phyloP scores from a whole-genome alignment of 2,797 vertebrate species.

The Brotula barbata region DNA sequence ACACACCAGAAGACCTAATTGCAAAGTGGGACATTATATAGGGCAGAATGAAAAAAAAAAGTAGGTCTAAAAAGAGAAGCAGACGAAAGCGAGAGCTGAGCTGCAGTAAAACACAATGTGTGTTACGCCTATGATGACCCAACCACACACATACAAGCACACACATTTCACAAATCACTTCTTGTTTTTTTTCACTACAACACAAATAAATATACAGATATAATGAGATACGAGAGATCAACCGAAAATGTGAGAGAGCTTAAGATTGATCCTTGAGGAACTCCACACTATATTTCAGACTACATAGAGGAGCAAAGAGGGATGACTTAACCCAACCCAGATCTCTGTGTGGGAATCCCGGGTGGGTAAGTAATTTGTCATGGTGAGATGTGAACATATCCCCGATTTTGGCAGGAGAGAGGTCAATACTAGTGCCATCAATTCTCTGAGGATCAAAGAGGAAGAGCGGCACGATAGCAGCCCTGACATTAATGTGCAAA shows the following conservation, averaged over 20 bases:
- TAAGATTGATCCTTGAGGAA: not conserved
- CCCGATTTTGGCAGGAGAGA: not conserved
- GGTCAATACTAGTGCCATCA: not conserved
- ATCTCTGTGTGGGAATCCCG: not conserved
- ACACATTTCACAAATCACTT: not conserved
- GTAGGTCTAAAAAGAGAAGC: constrained; percentile 53
- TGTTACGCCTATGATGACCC: constrained; percentile 13
- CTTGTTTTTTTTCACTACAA: no score
- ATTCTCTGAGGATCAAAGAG: no score
- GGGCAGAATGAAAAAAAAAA: constrained; percentile 51
- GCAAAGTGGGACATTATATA: constrained; percentile 73
- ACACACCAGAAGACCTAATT: constrained; percentile 63
- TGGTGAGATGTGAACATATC: no score
- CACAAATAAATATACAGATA: no score
- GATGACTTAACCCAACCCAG: not conserved
- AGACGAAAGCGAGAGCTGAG: constrained; percentile 23
- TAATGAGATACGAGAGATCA: not conserved
- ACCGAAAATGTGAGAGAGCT: not conserved
- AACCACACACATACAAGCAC: constrained; percentile 22
- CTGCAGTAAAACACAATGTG: constrained; percentile 9
- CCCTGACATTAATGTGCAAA: no score
- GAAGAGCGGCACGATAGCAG: no score
- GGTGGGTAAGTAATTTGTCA: not conserved
- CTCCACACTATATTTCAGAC: not conserved
- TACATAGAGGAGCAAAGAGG: not conserved